Conservation (phyloP, 2,113 vertebrate species). For the Forbesichthys agassizii region DNA sequence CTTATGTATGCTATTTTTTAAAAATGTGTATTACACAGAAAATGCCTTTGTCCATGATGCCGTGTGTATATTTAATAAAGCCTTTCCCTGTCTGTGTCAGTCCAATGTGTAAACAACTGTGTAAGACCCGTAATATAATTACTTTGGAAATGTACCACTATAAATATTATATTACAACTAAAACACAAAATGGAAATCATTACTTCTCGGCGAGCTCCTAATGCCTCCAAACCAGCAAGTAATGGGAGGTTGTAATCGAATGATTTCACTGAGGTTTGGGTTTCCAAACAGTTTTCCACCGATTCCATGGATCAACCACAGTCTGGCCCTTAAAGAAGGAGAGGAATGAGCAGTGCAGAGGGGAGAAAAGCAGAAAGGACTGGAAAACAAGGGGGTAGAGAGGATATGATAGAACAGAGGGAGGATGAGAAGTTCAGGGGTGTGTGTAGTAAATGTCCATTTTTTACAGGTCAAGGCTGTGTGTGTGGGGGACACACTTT, state of each 20-base stretch:
- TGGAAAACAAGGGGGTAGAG: conserved; percentile 3
- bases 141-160: conserved; percentile 46
- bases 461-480: conserved; percentile 3
- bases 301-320: conserved; percentile 65
- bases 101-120: neutral
- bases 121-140: conserved; percentile 36
- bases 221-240: conserved; percentile 66
- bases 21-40: too few relatives aligned
- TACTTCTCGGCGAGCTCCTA: conserved; percentile 63
- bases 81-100: neutral
- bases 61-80: conserved; percentile 48
- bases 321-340: conserved; percentile 47
- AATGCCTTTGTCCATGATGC: conserved; percentile 30
- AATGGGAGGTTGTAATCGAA: conserved; percentile 70
- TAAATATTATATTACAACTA: conserved; percentile 57
- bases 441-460: conserved; percentile 19
- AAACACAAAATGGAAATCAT: conserved; percentile 72
- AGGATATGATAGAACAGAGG: conserved; percentile 16
- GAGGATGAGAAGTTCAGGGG: conserved; percentile 8
- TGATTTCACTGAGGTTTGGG: conserved; percentile 68
- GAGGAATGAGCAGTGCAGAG: conserved; percentile 4
- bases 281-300: conserved; percentile 71
- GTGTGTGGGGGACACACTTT: conserved; percentile 27
- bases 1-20: conserved; percentile 7
- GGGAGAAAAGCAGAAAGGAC: conserved; percentile 2